Evolutionary conservation across 1,140 invertebrate genomes (phyloP), one percentile per base, ranked within the genome.

Genomic region (Varroa destructor): DNA sequence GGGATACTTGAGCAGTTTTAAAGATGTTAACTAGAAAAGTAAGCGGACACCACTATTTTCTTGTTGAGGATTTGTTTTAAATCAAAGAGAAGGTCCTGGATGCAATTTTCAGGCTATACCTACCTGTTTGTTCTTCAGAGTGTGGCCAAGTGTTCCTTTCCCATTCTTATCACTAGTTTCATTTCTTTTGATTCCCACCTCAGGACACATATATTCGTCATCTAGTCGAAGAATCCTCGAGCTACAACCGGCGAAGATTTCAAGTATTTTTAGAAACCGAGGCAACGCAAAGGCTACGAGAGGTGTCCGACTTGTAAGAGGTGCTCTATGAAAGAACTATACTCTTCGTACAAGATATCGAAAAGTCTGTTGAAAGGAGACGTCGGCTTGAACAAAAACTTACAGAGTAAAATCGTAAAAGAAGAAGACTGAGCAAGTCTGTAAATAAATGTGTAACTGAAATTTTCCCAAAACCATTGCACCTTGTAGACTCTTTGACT

Each of bases 141-240:
- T 25, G 25, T 25, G 25, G 25, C 25, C 25, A 25, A 25, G 25
- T 25, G 25, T 25, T 25, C 25, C 25, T 25, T 25, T 25, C 25
- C 25, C 46, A 51, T 51, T 51, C 8, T 8, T 51, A 51, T 5
- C 4, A 8, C 4, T 5, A 12, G 12, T 12, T 58, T 58, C 12
- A 42, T 6, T 6, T 58, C 25, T 43, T 12, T 8, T 36, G 40
- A 5, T 67, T 4, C 37, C 46, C 61, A 12, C 40, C 12, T 6
- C 37, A 67, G 61, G 61, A 67, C 8, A 67, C 37, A 37, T 67
- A 67, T 37, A 67, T 67, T 12, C 61, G 61, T 1, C 61, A 67
- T 37, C 61, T 67, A 1, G 46, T 67, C 8, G 61, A 67, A 67
- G 61, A 67, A 5, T 67, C 61, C 1, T 67, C 61, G 0, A 67